Conservation (phyloP, 1,140 invertebrate genomes). For the Holotrichia oblita region DNA sequence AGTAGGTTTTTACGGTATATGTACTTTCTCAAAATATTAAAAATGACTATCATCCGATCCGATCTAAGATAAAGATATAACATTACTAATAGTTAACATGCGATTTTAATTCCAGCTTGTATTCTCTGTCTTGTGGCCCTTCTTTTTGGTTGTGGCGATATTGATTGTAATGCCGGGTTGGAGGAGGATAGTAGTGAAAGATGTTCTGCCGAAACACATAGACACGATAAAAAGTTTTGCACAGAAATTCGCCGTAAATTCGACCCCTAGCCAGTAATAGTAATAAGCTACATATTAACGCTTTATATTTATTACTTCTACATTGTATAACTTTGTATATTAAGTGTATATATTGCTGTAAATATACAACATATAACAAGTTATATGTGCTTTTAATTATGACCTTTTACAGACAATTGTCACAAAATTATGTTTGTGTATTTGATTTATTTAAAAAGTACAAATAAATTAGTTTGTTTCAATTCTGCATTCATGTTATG, state of each 20-base stretch:
- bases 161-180: slow-evolving; percentile 28
- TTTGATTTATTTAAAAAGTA: no score
- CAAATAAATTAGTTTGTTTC: no score
- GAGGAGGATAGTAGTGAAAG: slow-evolving; percentile 37
- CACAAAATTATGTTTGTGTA: no score
- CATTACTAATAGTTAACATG: neutral
- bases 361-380: no score
- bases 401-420: no score
- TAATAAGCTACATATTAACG: neutral
- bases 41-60: neutral
- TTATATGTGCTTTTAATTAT: no score
- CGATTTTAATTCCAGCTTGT: slow-evolving; percentile 16
- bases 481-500: no score
- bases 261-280: neutral
- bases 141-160: slow-evolving; percentile 24
- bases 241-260: neutral
- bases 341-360: no score
- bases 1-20: neutral
- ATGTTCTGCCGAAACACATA: slow-evolving; percentile 36
- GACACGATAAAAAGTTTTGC: slow-evolving; percentile 26
- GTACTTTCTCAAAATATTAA: neutral
- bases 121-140: slow-evolving; percentile 41
- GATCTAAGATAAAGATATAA: neutral
- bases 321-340: neutral
- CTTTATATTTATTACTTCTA: slow-evolving; percentile 2